Conservation (phyloP, 1,140 invertebrate species). For the Cotesia chilonis region DNA sequence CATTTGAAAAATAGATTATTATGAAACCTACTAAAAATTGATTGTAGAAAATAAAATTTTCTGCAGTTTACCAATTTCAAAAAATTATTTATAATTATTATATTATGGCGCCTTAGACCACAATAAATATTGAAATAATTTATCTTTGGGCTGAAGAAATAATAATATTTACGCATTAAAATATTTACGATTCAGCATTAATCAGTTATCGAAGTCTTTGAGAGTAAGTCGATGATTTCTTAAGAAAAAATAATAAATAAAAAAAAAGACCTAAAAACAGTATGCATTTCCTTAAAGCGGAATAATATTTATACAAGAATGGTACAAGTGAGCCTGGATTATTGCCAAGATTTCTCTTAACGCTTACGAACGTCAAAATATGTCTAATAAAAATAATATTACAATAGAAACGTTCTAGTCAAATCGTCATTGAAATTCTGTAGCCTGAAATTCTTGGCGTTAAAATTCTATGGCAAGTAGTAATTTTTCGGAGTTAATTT, state of each 20-base stretch:
- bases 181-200: conserved; percentile 9
- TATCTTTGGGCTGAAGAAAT: neutral
- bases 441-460: too few relatives aligned
- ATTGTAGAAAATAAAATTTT: too few relatives aligned
- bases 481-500: too few relatives aligned
- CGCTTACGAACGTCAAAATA: conserved; percentile 8
- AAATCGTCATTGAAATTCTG: neutral
- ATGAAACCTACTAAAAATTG: too few relatives aligned
- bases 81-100: too few relatives aligned
- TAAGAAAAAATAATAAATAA: neutral
- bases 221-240: neutral
- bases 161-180: conserved; percentile 4
- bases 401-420: neutral
- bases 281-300: conserved; percentile 11
- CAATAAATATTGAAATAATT: neutral
- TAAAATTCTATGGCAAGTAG: too few relatives aligned
- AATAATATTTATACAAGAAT: conserved; percentile 29
- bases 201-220: conserved; percentile 21
- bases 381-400: neutral
- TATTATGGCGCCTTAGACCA: too few relatives aligned
- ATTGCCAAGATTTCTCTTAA: conserved; percentile 7
- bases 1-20: too few relatives aligned
- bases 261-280: too few relatives aligned
- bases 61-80: too few relatives aligned
- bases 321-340: conserved; percentile 31